A percentile compares a stretch with the other conserved stretches of the same genome.
These are phyloP conservation scores for Microplitis deprimator DNA, from an alignment of 2,888 invertebrate genomes.

Conservation along the genomic window DNA sequence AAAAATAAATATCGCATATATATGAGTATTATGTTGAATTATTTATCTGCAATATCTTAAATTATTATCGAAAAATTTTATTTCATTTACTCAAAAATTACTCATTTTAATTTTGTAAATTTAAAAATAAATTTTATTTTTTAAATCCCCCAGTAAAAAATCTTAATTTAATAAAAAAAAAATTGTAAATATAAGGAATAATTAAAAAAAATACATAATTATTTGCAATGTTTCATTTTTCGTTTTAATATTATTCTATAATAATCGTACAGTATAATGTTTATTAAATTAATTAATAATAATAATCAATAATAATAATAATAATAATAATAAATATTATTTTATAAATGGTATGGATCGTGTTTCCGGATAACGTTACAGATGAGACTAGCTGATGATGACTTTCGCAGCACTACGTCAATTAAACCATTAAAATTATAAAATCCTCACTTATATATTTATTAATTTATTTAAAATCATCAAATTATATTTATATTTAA, in stretches of 20 bases:
- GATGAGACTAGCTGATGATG: slow-evolving; percentile 69
- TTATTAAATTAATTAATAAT: slow-evolving; percentile 60
- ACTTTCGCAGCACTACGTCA: slow-evolving; percentile 66
- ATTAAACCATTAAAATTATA: slow-evolving; percentile 47
- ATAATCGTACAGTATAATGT: slow-evolving; percentile 70
- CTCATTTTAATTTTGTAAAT: no score
- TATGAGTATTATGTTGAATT: no score
- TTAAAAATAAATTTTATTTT: no score
- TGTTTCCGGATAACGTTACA: slow-evolving; percentile 69
- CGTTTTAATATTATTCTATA: slow-evolving; percentile 67
- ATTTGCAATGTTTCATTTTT: slow-evolving; percentile 60
- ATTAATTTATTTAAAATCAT: slow-evolving; percentile 35
- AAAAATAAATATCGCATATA: no score
- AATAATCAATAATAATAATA: slow-evolving; percentile 68
- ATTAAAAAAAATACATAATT: slow-evolving; percentile 39
- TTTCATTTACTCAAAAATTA: no score
- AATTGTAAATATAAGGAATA: slow-evolving; percentile 38
- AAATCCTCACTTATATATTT: slow-evolving; percentile 23
- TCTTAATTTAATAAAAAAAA: background rate
- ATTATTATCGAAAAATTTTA: no score
- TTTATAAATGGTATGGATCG: slow-evolving; percentile 65
- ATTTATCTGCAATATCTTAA: no score
- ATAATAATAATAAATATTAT: slow-evolving; percentile 69
- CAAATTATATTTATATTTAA: slow-evolving; percentile 47
- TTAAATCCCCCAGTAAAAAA: no score